These are phyloP conservation scores for Chrysomallon squamiferum DNA, from an alignment of 1,140 invertebrate genomes.

Conservation along the genomic window DNA sequence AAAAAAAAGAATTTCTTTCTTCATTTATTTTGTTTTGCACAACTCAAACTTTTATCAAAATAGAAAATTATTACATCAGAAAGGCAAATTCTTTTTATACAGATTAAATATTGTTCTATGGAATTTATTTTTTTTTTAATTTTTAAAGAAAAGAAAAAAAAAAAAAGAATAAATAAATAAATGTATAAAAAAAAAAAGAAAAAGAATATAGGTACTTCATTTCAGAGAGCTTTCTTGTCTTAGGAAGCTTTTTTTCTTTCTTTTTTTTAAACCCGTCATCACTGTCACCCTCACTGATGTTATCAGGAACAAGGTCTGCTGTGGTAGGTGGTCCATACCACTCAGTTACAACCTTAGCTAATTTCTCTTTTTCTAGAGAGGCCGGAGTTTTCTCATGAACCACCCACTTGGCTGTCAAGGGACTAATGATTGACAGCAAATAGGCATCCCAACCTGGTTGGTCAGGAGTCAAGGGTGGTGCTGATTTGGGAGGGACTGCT, in stretches of 20 bases:
- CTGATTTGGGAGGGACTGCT: not conserved
- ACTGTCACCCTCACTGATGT: slow-evolving; percentile 37
- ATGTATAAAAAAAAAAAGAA: no score
- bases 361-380: slow-evolving; percentile 30
- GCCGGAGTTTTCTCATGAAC: slow-evolving; percentile 45
- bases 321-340: slow-evolving; percentile 49
- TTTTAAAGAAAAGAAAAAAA: no score
- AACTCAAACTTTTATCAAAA: no score
- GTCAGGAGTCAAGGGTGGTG: not conserved
- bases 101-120: no score
- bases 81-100: no score
- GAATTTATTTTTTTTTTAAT: no score
- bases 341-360: slow-evolving; percentile 35
- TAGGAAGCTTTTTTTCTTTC: slow-evolving; percentile 29
- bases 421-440: slow-evolving; percentile 48
- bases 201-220: not conserved
- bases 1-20: no score
- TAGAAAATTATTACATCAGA: no score
- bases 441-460: slow-evolving; percentile 56
- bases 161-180: no score
- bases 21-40: no score
- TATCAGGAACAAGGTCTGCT: slow-evolving; percentile 50
- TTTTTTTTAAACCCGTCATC: slow-evolving; percentile 21
- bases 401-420: slow-evolving; percentile 55
- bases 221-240: not conserved